Percentiles rank a stretch among this genome's conserved stretches.
Conservation (phyloP, 2,797 vertebrate species). For the Neosilurus mollespiculum region DNA sequence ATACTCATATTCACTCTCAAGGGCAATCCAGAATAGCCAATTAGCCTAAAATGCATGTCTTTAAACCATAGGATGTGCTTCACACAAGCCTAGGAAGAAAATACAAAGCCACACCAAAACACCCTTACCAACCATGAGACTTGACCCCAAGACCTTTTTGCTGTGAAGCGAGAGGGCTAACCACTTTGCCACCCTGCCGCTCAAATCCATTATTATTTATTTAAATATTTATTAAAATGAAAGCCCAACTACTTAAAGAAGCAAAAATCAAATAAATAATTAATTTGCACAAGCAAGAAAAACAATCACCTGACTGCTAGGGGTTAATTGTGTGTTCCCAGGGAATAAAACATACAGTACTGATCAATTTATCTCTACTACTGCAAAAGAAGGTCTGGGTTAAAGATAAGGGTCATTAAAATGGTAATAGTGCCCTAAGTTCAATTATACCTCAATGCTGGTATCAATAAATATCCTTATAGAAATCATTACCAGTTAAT, state of each 20-base stretch:
- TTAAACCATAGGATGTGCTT: too few species aligned
- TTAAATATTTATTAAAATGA: too few species aligned
- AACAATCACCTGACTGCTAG: neutral
- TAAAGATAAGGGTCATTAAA: slow-evolving; percentile 23
- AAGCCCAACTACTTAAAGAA: neutral
- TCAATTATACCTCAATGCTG: neutral
- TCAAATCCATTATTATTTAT: too few species aligned
- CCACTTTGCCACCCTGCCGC: too few species aligned
- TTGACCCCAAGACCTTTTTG: too few species aligned
- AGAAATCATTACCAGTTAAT: slow-evolving; percentile 23
- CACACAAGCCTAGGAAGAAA: too few species aligned
- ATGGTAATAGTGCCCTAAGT: slow-evolving; percentile 13
- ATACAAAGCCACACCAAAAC: too few species aligned
- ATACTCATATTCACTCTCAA: too few species aligned
- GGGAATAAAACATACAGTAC: neutral
- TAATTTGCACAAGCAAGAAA: neutral
- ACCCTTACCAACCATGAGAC: too few species aligned
- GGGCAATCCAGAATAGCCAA: too few species aligned
- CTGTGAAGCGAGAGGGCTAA: too few species aligned
- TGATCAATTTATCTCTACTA: slow-evolving; percentile 7
- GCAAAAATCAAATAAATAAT: neutral
- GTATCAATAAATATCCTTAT: slow-evolving; percentile 23
- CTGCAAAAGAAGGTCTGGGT: slow-evolving; percentile 2
- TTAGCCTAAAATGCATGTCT: too few species aligned
- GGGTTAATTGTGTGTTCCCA: neutral